Conservation (phyloP, 2,113 vertebrate genomes). For the Caretta caretta region DNA sequence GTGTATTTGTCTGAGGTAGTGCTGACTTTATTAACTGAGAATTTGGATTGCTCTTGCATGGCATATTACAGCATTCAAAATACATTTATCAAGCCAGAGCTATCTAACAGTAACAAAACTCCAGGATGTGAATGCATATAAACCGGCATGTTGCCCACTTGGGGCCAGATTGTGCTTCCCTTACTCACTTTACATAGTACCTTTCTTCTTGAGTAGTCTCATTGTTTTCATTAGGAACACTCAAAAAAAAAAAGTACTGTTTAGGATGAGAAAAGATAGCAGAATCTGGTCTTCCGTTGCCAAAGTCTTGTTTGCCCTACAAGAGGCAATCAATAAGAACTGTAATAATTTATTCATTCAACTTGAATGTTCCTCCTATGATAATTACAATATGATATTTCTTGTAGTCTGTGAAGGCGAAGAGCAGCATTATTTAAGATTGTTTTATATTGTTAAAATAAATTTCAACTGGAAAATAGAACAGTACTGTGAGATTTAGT, state of each 20-base stretch:
- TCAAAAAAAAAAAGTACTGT: accelerated
- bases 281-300: not conserved
- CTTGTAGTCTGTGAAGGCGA: not conserved
- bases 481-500: not conserved
- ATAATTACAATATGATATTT: not conserved
- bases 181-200: not conserved
- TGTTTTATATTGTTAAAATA: not conserved
- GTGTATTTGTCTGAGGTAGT: not conserved
- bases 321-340: not conserved
- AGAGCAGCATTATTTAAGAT: not conserved
- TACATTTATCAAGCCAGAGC: not conserved
- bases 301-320: not conserved
- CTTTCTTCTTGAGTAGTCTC: not conserved
- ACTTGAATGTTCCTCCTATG: not conserved
- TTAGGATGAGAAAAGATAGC: not conserved
- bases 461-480: not conserved
- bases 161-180: not conserved
- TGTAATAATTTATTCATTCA: not conserved
- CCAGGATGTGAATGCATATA: accelerated
- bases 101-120: not conserved
- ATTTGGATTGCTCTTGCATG: not conserved
- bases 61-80: not conserved
- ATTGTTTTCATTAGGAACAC: not conserved
- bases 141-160: not conserved
- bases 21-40: not conserved